These are phyloP conservation scores for Rhogogaster chlorosoma DNA, from an alignment of 2,888 invertebrate genomes.

Conservation along the genomic window DNA sequence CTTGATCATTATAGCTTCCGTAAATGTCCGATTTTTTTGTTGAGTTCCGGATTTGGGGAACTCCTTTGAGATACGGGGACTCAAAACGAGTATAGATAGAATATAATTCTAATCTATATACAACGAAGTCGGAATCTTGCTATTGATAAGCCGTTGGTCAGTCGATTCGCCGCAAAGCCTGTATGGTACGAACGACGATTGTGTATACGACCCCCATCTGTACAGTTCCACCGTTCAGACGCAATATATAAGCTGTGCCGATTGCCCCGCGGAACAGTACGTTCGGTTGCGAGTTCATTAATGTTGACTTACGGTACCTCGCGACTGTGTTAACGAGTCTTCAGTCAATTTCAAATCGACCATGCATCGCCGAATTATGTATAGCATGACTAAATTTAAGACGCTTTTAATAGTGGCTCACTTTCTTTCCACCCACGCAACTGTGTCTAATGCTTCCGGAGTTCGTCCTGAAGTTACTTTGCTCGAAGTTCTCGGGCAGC, in stretches of 20 bases:
- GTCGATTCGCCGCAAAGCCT: slow-evolving; percentile 11
- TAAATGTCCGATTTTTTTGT: not conserved
- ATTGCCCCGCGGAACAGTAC: slow-evolving; percentile 63
- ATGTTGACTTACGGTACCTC: slow-evolving; percentile 17
- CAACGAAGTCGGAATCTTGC: slow-evolving; percentile 20
- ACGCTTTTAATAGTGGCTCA: not conserved
- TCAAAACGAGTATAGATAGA: not conserved
- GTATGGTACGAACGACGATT: slow-evolving; percentile 16
- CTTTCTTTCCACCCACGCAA: not conserved
- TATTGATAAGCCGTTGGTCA: slow-evolving; percentile 10
- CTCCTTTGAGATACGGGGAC: not conserved
- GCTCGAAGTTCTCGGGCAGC: slow-evolving; percentile 61
- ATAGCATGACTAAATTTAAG: not conserved
- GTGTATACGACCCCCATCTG: slow-evolving; percentile 50
- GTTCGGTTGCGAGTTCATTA: slow-evolving; percentile 53
- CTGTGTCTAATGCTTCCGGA: not conserved
- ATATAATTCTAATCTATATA: not conserved
- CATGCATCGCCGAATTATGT: not conserved
- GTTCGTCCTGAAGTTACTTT: slow-evolving; percentile 65
- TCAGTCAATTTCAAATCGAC: not conserved
- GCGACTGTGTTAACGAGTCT: not conserved
- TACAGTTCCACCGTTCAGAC: slow-evolving; percentile 54
- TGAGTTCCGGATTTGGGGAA: not conserved
- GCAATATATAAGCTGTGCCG: slow-evolving; percentile 68
- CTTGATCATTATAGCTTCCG: not conserved